These are phyloP conservation scores for Picathartes gymnocephalus DNA, from an alignment of 2,113 vertebrate genomes.

Conservation along the genomic window DNA sequence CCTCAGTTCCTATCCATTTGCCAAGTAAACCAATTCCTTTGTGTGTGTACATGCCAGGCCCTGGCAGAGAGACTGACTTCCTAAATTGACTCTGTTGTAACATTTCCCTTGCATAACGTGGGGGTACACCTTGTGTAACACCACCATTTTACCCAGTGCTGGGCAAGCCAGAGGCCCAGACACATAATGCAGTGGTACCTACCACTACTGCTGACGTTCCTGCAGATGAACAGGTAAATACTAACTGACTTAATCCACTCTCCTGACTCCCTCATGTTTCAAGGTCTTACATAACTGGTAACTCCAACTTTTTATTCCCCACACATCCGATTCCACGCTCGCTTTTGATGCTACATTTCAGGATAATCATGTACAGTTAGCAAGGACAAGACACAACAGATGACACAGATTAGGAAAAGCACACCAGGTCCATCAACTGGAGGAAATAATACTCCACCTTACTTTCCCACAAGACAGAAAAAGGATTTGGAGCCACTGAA, in stretches of 20 bases:
- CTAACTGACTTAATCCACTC: background rate
- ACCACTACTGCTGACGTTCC: background rate
- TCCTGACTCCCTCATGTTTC: background rate
- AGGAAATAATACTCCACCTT: background rate
- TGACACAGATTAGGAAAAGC: background rate
- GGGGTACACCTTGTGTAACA: background rate
- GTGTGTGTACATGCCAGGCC: background rate
- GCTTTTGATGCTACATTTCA: background rate
- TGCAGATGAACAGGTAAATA: background rate
- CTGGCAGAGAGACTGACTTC: background rate
- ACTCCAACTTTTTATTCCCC: background rate
- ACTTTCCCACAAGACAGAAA: background rate
- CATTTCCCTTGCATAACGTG: background rate
- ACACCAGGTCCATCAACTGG: background rate
- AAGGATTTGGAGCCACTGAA: background rate
- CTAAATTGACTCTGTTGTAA: constrained; percentile 20
- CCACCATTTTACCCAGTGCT: background rate
- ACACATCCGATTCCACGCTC: background rate
- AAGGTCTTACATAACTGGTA: rapidly evolving
- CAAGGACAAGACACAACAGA: background rate
- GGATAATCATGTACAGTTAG: background rate
- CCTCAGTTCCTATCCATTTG: constrained; percentile 8
- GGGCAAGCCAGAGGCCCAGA: background rate
- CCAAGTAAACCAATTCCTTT: constrained; percentile 30
- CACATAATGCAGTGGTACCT: rapidly evolving